Base-by-base conservation (phyloP, 1,140 invertebrate genomes). In the Thereuonema tuberculata region DNA sequence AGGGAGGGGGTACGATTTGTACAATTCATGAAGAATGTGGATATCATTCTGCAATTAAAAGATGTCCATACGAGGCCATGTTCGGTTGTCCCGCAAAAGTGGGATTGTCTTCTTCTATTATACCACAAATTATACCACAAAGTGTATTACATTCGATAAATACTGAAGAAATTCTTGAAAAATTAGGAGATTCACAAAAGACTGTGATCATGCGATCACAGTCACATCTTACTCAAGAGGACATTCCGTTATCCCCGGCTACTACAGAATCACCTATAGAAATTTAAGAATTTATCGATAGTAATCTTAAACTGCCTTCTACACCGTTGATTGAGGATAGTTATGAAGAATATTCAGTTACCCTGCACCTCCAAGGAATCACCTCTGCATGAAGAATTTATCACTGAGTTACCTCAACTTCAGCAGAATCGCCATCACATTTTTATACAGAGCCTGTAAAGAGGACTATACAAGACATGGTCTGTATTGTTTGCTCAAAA, bases 11-110 rank as follows among this genome's bases (percentile, higher is more conserved):
- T 72, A 12, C 31, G 58, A 52, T 68, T 71, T 68, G 61, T 68
- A 49, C 67, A 73, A 59, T 62, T 70, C 24, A 63, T 66, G 60
- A 71, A 68, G 64, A 68, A 69, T 60, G 55, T 50, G 53, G 63
- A 25, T 63, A 62, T 54, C 65, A 67, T 58, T 12, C 12, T 46
- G 61, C 62, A 67, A 55, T 55, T 55, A 55, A 55, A 26, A 55
- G 15, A 26, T 24, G 5, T 23, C 53, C 53, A 5, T 55, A 55
- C 53, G 53, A 55, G 21, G 53, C 53, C 15, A 15, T 55, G 15
- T 55, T 26, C 25, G 53, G 53, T 23, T 59, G 61, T 62, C 24
- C 61, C 47, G 1, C 37, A 55, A 62, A 52, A 62, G 24, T 59
- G 49, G 50, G 52, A 49, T 59, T 62, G 43, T 56, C 47, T 46